Percentiles rank a stretch among this genome's conserved stretches.
Evolutionary conservation across 2,113 vertebrate genomes (phyloP).

Genomic region (Scalopus aquaticus): DNA sequence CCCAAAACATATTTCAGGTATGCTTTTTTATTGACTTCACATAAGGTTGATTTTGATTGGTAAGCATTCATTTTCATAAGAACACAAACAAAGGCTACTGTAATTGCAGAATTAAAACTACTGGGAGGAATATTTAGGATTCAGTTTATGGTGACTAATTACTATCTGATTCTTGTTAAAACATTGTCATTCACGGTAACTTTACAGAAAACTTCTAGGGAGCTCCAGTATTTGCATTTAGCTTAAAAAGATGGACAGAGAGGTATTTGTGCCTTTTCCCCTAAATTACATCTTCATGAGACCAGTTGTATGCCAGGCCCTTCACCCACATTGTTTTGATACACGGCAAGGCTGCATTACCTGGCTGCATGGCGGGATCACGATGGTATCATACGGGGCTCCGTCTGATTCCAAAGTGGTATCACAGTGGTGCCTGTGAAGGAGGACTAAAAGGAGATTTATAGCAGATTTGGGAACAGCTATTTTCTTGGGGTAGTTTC

Average conservation of each 20-base stretch:
- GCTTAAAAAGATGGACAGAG: background rate
- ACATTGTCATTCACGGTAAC: background rate
- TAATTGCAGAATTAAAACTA: background rate
- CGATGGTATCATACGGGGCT: background rate
- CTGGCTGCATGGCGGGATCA: background rate
- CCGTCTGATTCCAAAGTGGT: background rate
- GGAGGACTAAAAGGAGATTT: background rate
- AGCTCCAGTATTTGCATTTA: background rate
- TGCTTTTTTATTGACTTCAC: background rate
- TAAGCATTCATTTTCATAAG: background rate
- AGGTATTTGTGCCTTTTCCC: background rate
- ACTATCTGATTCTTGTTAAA: background rate
- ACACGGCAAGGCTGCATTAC: background rate
- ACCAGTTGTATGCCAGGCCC: background rate
- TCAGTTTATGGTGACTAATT: background rate
- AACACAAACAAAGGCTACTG: background rate
- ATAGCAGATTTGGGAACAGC: background rate
- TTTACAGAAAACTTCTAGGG: background rate
- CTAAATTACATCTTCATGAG: background rate
- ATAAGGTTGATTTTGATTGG: background rate
- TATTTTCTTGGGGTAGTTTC: background rate
- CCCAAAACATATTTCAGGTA: background rate
- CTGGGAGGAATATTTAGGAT: background rate
- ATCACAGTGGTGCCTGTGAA: background rate
- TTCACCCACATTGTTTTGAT: background rate